Conservation (phyloP, 2,113 vertebrate genomes). For the Carettochelys insculpta region DNA sequence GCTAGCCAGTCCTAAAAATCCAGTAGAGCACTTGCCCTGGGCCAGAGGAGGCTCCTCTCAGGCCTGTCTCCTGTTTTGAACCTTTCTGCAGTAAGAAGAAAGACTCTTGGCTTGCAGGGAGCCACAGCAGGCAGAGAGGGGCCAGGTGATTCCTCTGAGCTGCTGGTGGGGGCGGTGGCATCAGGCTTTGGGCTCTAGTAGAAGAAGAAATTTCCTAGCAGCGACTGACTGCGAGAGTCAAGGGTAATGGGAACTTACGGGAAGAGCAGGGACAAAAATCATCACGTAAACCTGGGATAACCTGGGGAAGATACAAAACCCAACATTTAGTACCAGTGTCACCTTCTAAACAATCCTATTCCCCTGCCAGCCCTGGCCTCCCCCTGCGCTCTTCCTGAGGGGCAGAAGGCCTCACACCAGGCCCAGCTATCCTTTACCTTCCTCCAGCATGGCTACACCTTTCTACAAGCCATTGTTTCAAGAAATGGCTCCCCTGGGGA, state of each 20-base stretch:
- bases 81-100: too few species aligned
- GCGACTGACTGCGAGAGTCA: neutral
- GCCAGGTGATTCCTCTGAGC: too few species aligned
- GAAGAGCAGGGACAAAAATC: constrained; percentile 84
- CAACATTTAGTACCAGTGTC: neutral
- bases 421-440: neutral
- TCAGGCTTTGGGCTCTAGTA: accelerated
- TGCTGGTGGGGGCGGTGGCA: too few species aligned
- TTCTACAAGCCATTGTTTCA: neutral
- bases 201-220: neutral
- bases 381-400: too few species aligned
- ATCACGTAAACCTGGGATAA: constrained; percentile 82
- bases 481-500: too few species aligned
- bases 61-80: neutral
- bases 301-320: constrained; percentile 12
- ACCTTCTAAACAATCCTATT: neutral
- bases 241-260: constrained; percentile 77
- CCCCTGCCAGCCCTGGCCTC: neutral
- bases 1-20: neutral
- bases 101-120: neutral
- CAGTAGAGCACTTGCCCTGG: neutral
- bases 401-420: neutral
- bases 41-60: neutral
- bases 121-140: neutral
- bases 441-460: neutral